These are phyloP conservation scores for Corythoichthys haematopterus DNA, from an alignment of 2,113 vertebrate genomes.

Conservation along the genomic window DNA sequence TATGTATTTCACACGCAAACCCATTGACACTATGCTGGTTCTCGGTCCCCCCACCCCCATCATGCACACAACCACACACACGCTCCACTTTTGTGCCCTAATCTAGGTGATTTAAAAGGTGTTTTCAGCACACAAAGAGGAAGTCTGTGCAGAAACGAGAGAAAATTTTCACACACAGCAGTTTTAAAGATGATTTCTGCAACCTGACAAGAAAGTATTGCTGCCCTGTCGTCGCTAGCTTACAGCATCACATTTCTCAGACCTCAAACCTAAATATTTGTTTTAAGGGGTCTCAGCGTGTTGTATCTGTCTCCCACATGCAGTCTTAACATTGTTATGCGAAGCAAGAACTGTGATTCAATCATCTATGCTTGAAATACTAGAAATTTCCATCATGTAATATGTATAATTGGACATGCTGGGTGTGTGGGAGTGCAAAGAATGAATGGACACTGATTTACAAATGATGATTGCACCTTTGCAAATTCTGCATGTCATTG, in stretches of 20 bases:
- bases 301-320: conserved; percentile 47
- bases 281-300: conserved; percentile 32
- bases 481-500: neutral
- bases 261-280: conserved; percentile 71
- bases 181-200: conserved; percentile 25
- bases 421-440: conserved; percentile 9
- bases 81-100: conserved; percentile 6
- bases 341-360: neutral
- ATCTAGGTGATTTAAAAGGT: conserved; percentile 42
- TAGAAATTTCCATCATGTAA: neutral
- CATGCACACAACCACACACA: no score
- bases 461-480: conserved; percentile 4
- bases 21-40: conserved; percentile 28
- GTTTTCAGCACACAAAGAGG: conserved; percentile 22
- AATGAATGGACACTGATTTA: neutral
- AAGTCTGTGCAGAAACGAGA: conserved; percentile 27
- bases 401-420: neutral
- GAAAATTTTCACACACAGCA: conserved; percentile 42
- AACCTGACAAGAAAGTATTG: conserved; percentile 20
- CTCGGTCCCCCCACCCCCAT: no score
- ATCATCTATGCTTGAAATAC: neutral
- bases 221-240: conserved; percentile 26
- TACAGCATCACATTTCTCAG: conserved; percentile 47
- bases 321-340: conserved; percentile 37
- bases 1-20: conserved; percentile 24